Evolutionary conservation across 2,888 invertebrate genomes (phyloP).

Genomic region (Corythucha ciliata): DNA sequence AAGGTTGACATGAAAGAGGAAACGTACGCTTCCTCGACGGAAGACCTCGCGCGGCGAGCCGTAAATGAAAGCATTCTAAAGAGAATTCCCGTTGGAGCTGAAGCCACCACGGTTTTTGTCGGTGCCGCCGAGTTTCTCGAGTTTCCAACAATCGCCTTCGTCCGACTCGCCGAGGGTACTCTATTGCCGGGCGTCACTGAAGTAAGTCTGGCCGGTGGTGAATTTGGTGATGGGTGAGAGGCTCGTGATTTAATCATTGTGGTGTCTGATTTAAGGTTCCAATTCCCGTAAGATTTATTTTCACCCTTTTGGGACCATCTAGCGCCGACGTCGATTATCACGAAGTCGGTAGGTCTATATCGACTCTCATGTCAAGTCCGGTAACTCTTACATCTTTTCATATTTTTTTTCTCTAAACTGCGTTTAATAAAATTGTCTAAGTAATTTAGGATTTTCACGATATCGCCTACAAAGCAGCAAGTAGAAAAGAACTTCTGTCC

Average conservation of each 20-base stretch:
- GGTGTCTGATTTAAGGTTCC: constrained; percentile 43
- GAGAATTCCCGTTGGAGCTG: constrained; percentile 78
- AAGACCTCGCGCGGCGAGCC: constrained; percentile 58
- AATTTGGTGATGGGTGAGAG: background rate
- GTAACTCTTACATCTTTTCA: constrained; percentile 38
- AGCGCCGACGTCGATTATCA: constrained; percentile 82
- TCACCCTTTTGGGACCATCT: constrained; percentile 79
- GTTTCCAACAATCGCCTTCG: constrained; percentile 86
- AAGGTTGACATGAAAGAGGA: constrained; percentile 52
- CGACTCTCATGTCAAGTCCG: constrained; percentile 90
- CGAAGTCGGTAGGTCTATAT: constrained; percentile 91
- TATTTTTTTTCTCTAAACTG: background rate
- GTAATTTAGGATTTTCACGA: constrained; percentile 61
- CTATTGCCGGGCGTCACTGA: constrained; percentile 76
- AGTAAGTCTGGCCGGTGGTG: constrained; percentile 49
- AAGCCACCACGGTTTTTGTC: constrained; percentile 83
- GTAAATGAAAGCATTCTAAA: constrained; percentile 75
- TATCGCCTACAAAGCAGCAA: constrained; percentile 80
- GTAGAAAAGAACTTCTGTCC: constrained; percentile 72
- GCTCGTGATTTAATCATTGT: background rate
- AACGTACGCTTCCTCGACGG: constrained; percentile 58
- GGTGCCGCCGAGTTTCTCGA: constrained; percentile 86
- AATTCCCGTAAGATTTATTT: constrained; percentile 87
- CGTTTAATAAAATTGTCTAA: constrained; percentile 2
- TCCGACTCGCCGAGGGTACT: constrained; percentile 72